Conservation (phyloP, 2,797 vertebrate species). For the Bothrops alternatus region DNA sequence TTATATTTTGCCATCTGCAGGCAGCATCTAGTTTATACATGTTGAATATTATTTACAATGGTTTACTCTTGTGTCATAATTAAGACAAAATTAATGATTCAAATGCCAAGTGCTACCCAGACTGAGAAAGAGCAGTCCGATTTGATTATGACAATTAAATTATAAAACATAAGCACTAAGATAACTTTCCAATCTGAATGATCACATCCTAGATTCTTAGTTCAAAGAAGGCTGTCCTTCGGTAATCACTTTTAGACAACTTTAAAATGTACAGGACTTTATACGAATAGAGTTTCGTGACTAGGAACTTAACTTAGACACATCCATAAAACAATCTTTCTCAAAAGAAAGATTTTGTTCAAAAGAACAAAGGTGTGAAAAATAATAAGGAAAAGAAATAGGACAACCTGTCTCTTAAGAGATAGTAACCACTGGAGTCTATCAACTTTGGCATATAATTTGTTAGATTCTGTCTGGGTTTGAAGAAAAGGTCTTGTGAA, state of each 20-base stretch:
- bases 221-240: background rate
- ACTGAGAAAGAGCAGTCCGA: background rate
- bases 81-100: conserved; percentile 28
- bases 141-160: background rate
- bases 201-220: background rate
- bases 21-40: conserved; percentile 17
- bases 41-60: conserved; percentile 31
- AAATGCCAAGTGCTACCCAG: background rate
- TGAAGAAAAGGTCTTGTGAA: background rate
- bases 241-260: background rate
- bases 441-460: background rate
- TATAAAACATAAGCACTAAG: background rate
- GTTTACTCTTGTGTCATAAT: conserved; percentile 37
- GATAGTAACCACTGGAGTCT: background rate
- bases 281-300: background rate
- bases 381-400: background rate
- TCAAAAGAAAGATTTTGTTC: background rate
- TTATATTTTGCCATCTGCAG: conserved; percentile 7
- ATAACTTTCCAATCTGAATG: background rate
- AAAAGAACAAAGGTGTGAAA: background rate
- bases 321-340: background rate
- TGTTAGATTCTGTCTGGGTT: background rate
- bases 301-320: background rate
- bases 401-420: background rate
- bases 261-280: background rate